phyloP scores from a whole-genome alignment of 1,140 invertebrate species.

The Nebria ingens region DNA sequence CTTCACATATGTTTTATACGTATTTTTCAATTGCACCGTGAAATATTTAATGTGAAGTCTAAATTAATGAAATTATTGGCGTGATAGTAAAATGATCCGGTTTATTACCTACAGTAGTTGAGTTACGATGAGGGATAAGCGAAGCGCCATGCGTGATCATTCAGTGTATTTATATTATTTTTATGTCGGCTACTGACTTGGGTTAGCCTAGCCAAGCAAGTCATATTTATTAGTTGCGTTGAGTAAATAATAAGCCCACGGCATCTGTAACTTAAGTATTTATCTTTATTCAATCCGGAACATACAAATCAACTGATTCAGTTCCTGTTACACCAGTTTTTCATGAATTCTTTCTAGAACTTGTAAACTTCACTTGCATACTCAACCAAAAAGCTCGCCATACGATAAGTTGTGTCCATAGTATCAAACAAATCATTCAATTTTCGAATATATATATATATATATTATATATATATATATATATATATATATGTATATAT shows the following conservation, averaged over 20 bases:
- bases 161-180: background rate
- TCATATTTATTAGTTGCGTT: background rate
- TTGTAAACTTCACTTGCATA: no score
- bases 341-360: no score
- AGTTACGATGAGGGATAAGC: background rate
- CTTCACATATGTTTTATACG: background rate
- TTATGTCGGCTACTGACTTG: background rate
- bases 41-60: no score
- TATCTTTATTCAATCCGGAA: no score
- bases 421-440: no score
- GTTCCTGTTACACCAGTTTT: no score
- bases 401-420: no score
- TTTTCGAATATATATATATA: background rate
- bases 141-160: constrained; percentile 6
- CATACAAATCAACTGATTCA: no score
- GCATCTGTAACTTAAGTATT: no score
- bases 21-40: no score
- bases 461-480: background rate
- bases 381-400: no score
- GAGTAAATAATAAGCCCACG: background rate
- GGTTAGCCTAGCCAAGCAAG: background rate
- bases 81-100: background rate
- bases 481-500: background rate
- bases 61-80: background rate
- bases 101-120: background rate